Conservation (phyloP, 2,888 invertebrate species). For the Bombylius major region DNA sequence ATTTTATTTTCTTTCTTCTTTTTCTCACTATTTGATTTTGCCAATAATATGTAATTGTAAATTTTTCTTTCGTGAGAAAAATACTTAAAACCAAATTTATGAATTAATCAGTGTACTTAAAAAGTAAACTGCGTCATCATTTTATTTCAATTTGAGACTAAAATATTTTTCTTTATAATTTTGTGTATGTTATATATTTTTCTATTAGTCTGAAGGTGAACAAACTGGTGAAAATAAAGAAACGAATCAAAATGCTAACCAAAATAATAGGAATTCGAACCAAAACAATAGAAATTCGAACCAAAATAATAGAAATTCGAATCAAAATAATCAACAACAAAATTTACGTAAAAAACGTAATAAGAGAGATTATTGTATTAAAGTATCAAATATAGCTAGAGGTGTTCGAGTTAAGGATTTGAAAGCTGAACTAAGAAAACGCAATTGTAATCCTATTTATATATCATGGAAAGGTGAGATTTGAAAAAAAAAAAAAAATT, state of each 20-base stretch:
- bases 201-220: constrained; percentile 29
- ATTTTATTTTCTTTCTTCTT: no score
- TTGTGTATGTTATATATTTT: not conserved
- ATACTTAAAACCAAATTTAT: no score
- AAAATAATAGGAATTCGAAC: no score
- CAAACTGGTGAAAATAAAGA: constrained; percentile 31
- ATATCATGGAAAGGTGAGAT: constrained; percentile 56
- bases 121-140: no score
- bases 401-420: constrained; percentile 60
- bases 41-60: no score
- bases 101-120: no score
- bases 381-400: constrained; percentile 60
- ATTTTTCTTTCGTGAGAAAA: no score
- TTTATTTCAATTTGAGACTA: no score
- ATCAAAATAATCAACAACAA: not conserved
- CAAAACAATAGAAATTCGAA: not conserved
- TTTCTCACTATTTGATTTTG: no score
- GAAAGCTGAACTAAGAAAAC: constrained; percentile 57
- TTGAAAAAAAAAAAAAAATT: not conserved
- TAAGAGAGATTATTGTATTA: constrained; percentile 30
- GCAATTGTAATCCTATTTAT: constrained; percentile 61
- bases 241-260: not conserved
- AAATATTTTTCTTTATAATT: no score
- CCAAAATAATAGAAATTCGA: not conserved
- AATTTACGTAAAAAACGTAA: constrained; percentile 6